phyloP scores from a whole-genome alignment of 2,888 invertebrate genomes.

The Rhodophaea formosa region DNA sequence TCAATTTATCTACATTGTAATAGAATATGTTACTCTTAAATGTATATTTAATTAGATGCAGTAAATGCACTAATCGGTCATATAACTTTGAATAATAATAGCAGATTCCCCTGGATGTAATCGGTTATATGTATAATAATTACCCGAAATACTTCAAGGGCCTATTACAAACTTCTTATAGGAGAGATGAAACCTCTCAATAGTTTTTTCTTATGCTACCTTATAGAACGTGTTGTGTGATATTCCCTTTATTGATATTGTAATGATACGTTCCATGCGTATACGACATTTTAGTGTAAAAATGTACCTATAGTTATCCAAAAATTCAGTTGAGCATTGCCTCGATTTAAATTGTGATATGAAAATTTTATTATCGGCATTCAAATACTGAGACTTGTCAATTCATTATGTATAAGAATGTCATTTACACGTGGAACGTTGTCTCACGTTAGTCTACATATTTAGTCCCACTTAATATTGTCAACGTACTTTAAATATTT shows the following conservation, averaged over 20 bases:
- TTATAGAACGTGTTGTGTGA: slow-evolving; percentile 12
- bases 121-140: slow-evolving; percentile 23
- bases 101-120: slow-evolving; percentile 31
- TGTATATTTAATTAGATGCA: slow-evolving; percentile 51
- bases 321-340: background rate
- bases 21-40: slow-evolving; percentile 55
- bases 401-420: slow-evolving; percentile 16
- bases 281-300: slow-evolving; percentile 13
- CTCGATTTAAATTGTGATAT: background rate
- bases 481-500: slow-evolving; percentile 1
- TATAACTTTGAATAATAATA: slow-evolving; percentile 33
- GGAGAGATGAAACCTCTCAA: background rate
- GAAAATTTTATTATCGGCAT: background rate
- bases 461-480: slow-evolving; percentile 5
- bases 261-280: slow-evolving; percentile 6
- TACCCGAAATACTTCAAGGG: slow-evolving; percentile 15
- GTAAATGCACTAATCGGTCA: slow-evolving; percentile 48
- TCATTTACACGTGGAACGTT: slow-evolving; percentile 14
- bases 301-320: background rate
- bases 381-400: slow-evolving; percentile 15
- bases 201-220: background rate
- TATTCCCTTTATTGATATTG: slow-evolving; percentile 5
- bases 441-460: background rate
- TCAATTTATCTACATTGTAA: slow-evolving; percentile 47
- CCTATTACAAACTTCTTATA: slow-evolving; percentile 11